These are phyloP conservation scores for Apeira syringaria DNA, from an alignment of 2,888 invertebrate species.

Conservation along the genomic window DNA sequence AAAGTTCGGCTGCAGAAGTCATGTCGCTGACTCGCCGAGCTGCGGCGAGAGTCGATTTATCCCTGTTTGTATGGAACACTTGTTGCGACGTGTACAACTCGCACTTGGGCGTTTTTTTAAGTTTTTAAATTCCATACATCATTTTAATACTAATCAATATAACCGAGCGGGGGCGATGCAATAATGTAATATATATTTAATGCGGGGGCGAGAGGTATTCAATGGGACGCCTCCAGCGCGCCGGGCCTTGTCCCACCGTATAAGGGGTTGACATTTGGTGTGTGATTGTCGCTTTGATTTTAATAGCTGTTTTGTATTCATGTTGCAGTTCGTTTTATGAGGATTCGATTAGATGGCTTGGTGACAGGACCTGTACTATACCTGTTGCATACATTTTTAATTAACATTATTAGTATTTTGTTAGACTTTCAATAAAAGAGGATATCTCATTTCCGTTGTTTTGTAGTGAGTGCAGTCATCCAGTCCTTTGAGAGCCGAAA, in stretches of 20 bases:
- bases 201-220: constrained; percentile 57
- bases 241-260: constrained; percentile 59
- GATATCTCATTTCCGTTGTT: too few relatives aligned
- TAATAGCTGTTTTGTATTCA: constrained; percentile 46
- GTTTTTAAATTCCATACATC: constrained; percentile 33
- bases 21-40: too few relatives aligned
- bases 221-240: constrained; percentile 62
- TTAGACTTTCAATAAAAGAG: too few relatives aligned
- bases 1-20: too few relatives aligned
- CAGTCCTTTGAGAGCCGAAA: too few relatives aligned
- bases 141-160: constrained; percentile 34
- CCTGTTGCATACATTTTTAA: not conserved
- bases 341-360: constrained; percentile 13
- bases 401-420: too few relatives aligned
- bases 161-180: constrained; percentile 53
- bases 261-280: constrained; percentile 55
- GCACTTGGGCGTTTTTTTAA: too few relatives aligned
- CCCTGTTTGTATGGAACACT: too few relatives aligned
- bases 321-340: constrained; percentile 17
- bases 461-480: too few relatives aligned
- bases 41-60: too few relatives aligned
- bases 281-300: constrained; percentile 58
- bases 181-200: constrained; percentile 51
- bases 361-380: constrained; percentile 2
- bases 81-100: too few relatives aligned